These are phyloP conservation scores for Stenotaenia linearis DNA, from an alignment of 2,888 invertebrate species.

Conservation along the genomic window DNA sequence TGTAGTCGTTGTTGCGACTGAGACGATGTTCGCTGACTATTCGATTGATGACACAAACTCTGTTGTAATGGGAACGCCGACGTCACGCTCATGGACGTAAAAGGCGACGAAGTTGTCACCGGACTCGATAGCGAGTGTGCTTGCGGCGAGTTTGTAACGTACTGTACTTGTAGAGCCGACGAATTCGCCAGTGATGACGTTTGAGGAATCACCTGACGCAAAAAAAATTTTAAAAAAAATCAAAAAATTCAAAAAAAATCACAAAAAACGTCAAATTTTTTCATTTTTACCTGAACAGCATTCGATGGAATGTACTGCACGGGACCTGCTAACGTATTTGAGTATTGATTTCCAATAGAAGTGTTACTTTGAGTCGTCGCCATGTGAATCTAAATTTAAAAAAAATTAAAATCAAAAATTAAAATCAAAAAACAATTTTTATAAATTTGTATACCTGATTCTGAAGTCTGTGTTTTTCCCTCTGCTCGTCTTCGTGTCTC, in stretches of 20 bases:
- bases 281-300: no score
- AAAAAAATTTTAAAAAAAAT: no score
- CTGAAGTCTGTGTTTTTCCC: background rate
- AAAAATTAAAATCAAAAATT: background rate
- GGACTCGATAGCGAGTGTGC: background rate
- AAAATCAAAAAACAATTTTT: background rate
- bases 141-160: conserved; percentile 21
- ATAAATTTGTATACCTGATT: background rate
- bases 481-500: background rate
- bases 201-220: conserved; percentile 30
- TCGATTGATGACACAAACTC: background rate
- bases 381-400: background rate
- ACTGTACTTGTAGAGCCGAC: conserved; percentile 32
- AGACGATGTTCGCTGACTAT: background rate
- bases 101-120: background rate
- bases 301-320: conserved; percentile 28
- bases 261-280: no score
- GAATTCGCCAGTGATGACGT: conserved; percentile 13
- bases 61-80: conserved; percentile 21
- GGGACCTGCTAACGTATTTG: background rate
- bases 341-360: background rate
- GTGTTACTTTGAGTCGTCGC: background rate
- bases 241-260: no score
- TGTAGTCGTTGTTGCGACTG: no score
- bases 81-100: background rate